Percentiles rank a stretch among this genome's conserved stretches.
These are phyloP conservation scores for Apis dorsata DNA, from an alignment of 1,140 invertebrate genomes.

Conservation along the genomic window DNA sequence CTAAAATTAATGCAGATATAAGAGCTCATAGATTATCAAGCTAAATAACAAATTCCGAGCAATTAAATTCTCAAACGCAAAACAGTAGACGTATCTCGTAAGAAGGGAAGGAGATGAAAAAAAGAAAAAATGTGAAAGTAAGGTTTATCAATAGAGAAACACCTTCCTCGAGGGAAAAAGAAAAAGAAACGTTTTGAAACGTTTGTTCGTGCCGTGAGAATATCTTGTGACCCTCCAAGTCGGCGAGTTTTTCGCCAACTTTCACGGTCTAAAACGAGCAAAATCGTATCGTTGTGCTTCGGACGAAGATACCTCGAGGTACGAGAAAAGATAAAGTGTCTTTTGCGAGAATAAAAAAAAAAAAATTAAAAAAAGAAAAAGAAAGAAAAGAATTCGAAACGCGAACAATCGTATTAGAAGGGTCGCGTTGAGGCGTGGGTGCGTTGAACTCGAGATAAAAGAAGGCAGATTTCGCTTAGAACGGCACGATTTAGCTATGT, in stretches of 20 bases:
- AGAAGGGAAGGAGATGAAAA: not conserved
- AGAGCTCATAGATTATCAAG: not conserved
- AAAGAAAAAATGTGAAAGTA: not conserved
- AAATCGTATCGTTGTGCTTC: not conserved
- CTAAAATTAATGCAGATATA: too few relatives aligned
- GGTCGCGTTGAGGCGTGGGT: not conserved
- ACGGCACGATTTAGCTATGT: conserved; percentile 12
- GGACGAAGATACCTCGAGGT: not conserved
- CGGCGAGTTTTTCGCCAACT: not conserved
- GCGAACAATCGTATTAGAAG: not conserved
- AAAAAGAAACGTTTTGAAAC: not conserved
- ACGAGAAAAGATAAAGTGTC: not conserved
- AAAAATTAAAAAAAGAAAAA: not conserved
- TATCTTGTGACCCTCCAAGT: not conserved
- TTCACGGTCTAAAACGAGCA: not conserved
- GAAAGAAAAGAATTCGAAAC: not conserved
- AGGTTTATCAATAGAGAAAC: not conserved
- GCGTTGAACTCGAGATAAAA: conserved; percentile 21
- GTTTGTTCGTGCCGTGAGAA: not conserved
- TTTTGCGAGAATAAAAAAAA: not conserved
- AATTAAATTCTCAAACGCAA: not conserved
- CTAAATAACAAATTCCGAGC: too few relatives aligned
- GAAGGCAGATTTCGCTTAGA: not conserved
- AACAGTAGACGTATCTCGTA: too few relatives aligned
- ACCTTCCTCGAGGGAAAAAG: not conserved